These are phyloP conservation scores for Apamea sordens DNA, from an alignment of 2,888 invertebrate genomes.

Conservation along the genomic window DNA sequence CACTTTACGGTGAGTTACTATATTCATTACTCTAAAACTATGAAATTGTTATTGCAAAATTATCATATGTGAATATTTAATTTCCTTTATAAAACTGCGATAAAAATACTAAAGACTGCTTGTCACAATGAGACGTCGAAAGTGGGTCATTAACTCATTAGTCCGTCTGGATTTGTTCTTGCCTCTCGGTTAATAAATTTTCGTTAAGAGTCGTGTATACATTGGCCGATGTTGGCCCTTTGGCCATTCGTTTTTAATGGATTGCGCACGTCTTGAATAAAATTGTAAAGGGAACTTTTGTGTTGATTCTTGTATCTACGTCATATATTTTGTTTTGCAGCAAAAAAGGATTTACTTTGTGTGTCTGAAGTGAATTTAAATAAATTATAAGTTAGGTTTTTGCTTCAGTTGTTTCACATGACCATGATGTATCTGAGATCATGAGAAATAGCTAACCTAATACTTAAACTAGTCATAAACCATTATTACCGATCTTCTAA, in stretches of 20 bases:
- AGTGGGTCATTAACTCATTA: constrained; percentile 66
- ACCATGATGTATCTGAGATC: background rate
- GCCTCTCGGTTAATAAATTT: constrained; percentile 59
- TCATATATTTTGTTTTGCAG: background rate
- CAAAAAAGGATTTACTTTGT: background rate
- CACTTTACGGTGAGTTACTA: constrained; percentile 85
- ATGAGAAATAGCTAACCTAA: constrained; percentile 9
- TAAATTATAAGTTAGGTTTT: background rate
- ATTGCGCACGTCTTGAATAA: constrained; percentile 13
- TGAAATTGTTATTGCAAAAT: background rate
- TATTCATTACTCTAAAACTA: background rate
- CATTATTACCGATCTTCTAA: constrained; percentile 12
- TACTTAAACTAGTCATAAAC: constrained; percentile 22
- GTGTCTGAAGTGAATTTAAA: background rate
- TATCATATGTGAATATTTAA: constrained; percentile 23
- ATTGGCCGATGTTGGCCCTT: constrained; percentile 46
- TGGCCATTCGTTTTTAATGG: constrained; percentile 38
- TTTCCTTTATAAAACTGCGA: constrained; percentile 27
- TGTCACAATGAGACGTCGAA: constrained; percentile 55
- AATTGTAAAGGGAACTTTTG: background rate
- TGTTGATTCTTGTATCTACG: background rate
- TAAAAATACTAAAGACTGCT: constrained; percentile 34
- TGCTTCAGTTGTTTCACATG: background rate
- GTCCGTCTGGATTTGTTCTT: constrained; percentile 59
- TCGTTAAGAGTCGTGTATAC: constrained; percentile 44